Base-by-base conservation (phyloP, 2,113 vertebrate genomes). In the Garra rufa region DNA sequence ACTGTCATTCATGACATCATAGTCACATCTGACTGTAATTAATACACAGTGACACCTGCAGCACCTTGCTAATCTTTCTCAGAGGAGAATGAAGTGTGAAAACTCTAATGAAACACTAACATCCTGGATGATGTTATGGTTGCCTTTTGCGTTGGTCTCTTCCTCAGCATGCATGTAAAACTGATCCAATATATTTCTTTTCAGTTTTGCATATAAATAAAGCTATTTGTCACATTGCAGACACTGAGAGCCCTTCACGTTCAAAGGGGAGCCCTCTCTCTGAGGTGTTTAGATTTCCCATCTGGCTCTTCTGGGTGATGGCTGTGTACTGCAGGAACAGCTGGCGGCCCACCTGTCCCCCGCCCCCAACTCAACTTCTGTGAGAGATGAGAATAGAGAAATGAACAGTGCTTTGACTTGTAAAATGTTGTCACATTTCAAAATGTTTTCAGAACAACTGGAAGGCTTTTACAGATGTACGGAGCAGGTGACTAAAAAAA, bases 321-420 rank as follows among this genome's bases (percentile, higher is more conserved):
- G 55, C 78, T 24, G 82, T n/a, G 79, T n/a, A 55, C 86, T 57
- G 77, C 34, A 81, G 79, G 34, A 86, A 86, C 88, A 88, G 82
- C 85, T 89, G 86, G 77, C 74, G n/a, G 76, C 81, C 83, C 83
- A 85, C 88, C 83, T 87, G 83, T 80, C 69, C 80, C 21, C 61
- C 21, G 24, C 74, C 41, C 50, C 28, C 15, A 34, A 38, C 14
- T 86, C 63, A 30, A 34, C 80, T 81, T 75, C 65, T 17, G 26
- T 81, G 48, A 61, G 74, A 80, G 52, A 26, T 38, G 48, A 41
- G 61, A 30, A 28, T 38, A 15, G 11, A 70, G 57, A 85, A 67
- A 34, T 71, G 11, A 77, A 26, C 9, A 38, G n/a, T 57, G 41
- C 41, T 46, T 59, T 76, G 79, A 76, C 19, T 67, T 46, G n/a